Evolutionary conservation across 2,888 invertebrate genomes (phyloP).

Genomic region (Cephus pulcher): DNA sequence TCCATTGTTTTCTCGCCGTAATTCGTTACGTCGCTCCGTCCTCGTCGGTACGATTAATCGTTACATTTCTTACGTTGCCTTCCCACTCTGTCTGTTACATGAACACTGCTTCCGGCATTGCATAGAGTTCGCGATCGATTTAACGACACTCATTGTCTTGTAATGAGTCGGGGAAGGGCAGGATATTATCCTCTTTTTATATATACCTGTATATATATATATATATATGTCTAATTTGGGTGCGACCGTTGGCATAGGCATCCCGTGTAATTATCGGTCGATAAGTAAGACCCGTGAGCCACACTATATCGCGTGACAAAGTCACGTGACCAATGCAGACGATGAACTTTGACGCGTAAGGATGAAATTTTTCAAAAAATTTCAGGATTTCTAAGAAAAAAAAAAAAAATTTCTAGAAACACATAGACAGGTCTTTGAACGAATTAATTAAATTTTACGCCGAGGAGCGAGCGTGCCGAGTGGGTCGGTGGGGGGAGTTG

Average conservation of each 20-base stretch:
- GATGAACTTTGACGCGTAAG: not conserved
- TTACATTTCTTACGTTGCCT: conserved; percentile 1
- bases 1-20: not conserved
- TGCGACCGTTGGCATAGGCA: not conserved
- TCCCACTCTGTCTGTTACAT: conserved; percentile 22
- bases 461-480: not conserved
- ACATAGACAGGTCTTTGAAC: not conserved
- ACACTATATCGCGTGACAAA: not conserved
- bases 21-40: not conserved
- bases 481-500: not conserved
- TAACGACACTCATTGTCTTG: conserved; percentile 60
- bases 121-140: conserved; percentile 42
- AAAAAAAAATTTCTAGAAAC: not conserved
- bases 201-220: no score
- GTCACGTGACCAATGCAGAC: not conserved
- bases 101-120: not conserved
- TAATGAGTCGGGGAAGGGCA: conserved; percentile 64
- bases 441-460: not conserved
- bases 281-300: not conserved
- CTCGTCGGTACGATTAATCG: not conserved
- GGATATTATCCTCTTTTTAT: conserved; percentile 41
- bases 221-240: not conserved
- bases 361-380: not conserved
- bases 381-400: not conserved
- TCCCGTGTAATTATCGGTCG: not conserved